Evolutionary conservation across 2,797 vertebrate genomes (phyloP).

Genomic region (Acomys russatus): DNA sequence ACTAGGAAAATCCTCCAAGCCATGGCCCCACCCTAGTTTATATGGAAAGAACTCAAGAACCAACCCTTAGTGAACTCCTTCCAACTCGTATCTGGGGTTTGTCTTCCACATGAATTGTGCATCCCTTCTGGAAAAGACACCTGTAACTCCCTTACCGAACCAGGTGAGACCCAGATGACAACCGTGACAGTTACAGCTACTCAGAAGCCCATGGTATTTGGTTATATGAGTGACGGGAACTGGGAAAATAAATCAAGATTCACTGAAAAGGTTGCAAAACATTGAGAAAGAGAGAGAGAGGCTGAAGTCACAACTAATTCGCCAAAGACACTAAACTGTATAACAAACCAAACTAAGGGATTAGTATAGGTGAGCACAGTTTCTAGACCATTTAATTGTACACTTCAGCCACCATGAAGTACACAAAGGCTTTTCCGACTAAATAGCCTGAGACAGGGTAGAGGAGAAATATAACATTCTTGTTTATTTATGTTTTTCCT

Average conservation of each 20-base stretch:
- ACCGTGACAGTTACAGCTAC: slow-evolving; percentile 81
- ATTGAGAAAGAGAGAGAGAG: slow-evolving; percentile 5
- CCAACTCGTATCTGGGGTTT: slow-evolving; percentile 69
- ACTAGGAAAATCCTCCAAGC: slow-evolving; percentile 22
- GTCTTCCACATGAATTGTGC: slow-evolving; percentile 79
- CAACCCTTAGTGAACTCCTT: slow-evolving; percentile 79
- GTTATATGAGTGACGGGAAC: slow-evolving; percentile 72
- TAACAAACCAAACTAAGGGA: background rate
- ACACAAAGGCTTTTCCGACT: background rate
- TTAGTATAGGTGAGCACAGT: background rate
- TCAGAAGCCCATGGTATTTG: slow-evolving; percentile 80
- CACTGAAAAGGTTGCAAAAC: slow-evolving; percentile 53
- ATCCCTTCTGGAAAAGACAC: slow-evolving; percentile 80
- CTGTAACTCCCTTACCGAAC: slow-evolving; percentile 75
- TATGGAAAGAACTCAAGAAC: slow-evolving; percentile 70
- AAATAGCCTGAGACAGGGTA: background rate
- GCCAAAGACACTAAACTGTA: background rate
- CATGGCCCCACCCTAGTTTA: background rate
- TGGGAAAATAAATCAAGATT: slow-evolving; percentile 76
- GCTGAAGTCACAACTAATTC: background rate
- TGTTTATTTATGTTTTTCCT: background rate
- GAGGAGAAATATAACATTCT: background rate
- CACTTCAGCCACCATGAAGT: background rate
- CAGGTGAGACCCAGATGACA: slow-evolving; percentile 66
- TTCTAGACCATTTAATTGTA: slow-evolving; percentile 28